Evolutionary conservation across 1,140 invertebrate species (phyloP), one percentile per base, ranked within the genome.

Genomic region (Sitobion miscanthi): DNA sequence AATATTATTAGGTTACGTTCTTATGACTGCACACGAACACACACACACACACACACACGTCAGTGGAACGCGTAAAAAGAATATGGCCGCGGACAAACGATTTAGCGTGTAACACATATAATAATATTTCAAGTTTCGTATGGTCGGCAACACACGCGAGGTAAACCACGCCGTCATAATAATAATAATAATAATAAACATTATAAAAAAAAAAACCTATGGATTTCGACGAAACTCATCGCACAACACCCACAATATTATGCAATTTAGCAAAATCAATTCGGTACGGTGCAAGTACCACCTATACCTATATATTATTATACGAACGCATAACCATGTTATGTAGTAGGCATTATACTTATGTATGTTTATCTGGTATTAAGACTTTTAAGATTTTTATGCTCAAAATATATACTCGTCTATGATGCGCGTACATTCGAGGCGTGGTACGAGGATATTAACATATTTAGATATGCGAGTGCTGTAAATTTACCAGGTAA

Each of bases 1-100:
- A 90, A 90, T 91, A 91, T 91, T 77, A 82, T 69, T 88, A 88
- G 21, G 47, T 49, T 88, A 88, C 87, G 87, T 88, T 88, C 49
- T 54, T 49, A 23, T 35, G 87, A 38, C 49, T 35, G 86, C 86
- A 35, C 86, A n/a, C 21, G 85, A 45, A n/a, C 45, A 47, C 45
- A 47, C 45, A n/a, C 83, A 47, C 42, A 30, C 20, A n/a, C 49
- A 54, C n/a, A 11, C n/a, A 9, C 85, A 47, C 42, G 83, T 45
- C 14, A 25, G 83, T 45, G 8, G 42, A 45, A 47, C 45, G 85
- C 23, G 45, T 88, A 88, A 88, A 88, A 86, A 88, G 35, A 38
- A 54, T 52, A 88, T 54, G 49, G 47, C 47, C 87, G 87, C 38
- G 38, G 38, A 88, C 87, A 54, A 54, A 49, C 87, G 49, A 35